Conservation (phyloP, 92 coral and sea anemone species). For the Porites lobata region DNA sequence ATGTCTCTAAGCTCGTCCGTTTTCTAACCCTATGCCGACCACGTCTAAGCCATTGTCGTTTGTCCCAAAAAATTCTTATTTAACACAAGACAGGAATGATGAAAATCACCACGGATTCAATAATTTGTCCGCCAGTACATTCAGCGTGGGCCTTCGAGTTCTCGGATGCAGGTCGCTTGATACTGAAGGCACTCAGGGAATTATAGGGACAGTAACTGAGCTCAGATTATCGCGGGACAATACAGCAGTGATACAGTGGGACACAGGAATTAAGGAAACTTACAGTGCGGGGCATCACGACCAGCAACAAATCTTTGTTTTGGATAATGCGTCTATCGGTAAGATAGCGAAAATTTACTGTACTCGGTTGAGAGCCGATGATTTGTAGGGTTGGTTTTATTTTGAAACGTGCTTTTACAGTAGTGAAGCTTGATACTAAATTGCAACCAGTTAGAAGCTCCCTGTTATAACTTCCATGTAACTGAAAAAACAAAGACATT, state of each 20-base stretch:
- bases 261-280: constrained; percentile 30
- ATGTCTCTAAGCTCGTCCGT: neutral
- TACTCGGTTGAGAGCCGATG: neutral
- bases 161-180: constrained; percentile 41
- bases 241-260: constrained; percentile 51
- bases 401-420: neutral
- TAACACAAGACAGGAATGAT: neutral
- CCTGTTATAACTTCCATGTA: too few relatives aligned
- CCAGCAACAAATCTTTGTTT: constrained; percentile 24
- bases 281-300: constrained; percentile 36
- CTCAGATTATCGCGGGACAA: constrained; percentile 18
- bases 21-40: neutral
- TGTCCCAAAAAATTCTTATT: neutral
- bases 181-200: constrained; percentile 28
- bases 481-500: too few relatives aligned
- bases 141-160: constrained; percentile 50
- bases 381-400: neutral
- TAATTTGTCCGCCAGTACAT: neutral
- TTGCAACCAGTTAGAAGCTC: too few relatives aligned
- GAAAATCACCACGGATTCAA: neutral
- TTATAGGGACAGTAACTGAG: constrained; percentile 55
- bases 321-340: constrained; percentile 49
- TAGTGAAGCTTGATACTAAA: too few relatives aligned
- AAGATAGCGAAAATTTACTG: neutral
- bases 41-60: neutral